Percentiles rank a stretch among this genome's conserved stretches.
Conservation (phyloP, 2,888 invertebrate genomes). For the Drosophila meridionalis region DNA sequence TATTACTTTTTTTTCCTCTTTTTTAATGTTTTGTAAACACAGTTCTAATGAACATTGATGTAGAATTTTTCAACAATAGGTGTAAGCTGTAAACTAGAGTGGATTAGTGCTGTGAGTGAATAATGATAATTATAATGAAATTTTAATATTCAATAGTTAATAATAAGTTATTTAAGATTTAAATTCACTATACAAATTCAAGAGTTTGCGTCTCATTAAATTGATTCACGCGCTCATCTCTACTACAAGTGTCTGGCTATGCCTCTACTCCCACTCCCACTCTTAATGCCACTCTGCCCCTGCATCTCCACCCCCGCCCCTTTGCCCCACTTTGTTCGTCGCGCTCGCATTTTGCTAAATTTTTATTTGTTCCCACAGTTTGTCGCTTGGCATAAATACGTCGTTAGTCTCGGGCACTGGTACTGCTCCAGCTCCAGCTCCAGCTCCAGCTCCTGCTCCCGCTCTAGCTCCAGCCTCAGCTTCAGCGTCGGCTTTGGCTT, state of each 20-base stretch:
- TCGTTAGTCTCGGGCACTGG: constrained; percentile 63
- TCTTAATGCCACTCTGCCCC: neutral
- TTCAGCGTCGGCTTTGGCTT: constrained; percentile 30
- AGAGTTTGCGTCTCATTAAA: neutral
- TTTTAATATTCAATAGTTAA: too few species aligned
- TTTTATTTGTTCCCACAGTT: constrained; percentile 79
- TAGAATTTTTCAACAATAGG: too few species aligned
- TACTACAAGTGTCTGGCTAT: neutral
- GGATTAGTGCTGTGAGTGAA: too few species aligned
- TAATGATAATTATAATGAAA: too few species aligned
- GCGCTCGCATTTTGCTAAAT: constrained; percentile 71
- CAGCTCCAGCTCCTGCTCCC: constrained; percentile 25
- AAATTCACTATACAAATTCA: neutral
- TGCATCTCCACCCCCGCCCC: neutral
- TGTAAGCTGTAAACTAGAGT: too few species aligned
- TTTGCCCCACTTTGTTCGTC: constrained; percentile 15
- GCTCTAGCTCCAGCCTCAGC: too few species aligned
- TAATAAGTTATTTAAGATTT: too few species aligned
- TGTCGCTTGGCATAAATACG: constrained; percentile 79
- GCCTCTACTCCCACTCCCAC: constrained; percentile 30
- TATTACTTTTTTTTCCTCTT: too few species aligned
- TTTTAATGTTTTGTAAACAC: too few species aligned
- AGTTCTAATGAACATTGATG: too few species aligned
- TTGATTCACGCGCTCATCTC: constrained; percentile 29
- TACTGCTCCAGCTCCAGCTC: constrained; percentile 31